These are phyloP conservation scores for Narcine bancroftii DNA, from an alignment of 2,113 vertebrate species.

Conservation along the genomic window DNA sequence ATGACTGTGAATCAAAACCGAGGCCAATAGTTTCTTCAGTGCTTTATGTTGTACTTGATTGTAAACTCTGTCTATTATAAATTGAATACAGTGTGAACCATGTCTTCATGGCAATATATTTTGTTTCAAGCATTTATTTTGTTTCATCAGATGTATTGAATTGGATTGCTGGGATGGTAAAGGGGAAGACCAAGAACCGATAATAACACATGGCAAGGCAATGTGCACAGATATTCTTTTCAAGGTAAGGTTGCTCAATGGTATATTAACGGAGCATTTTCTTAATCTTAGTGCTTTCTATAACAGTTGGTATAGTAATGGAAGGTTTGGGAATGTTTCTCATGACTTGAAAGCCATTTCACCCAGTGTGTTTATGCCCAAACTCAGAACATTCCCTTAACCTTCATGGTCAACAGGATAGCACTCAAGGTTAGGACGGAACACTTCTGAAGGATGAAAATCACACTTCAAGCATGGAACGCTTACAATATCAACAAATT, in stretches of 20 bases:
- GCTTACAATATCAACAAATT: not conserved
- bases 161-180: slow-evolving; percentile 98
- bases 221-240: slow-evolving; percentile 99
- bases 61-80: not conserved
- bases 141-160: slow-evolving; percentile 76
- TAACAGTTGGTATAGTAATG: not conserved
- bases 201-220: slow-evolving; percentile 96
- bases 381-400: too few species aligned
- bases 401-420: too few species aligned
- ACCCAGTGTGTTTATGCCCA: too few species aligned
- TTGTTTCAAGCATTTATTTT: slow-evolving; percentile 11
- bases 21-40: not conserved
- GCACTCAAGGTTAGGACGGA: too few species aligned
- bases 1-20: not conserved
- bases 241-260: slow-evolving; percentile 62
- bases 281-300: not conserved
- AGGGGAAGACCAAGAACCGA: slow-evolving; percentile 96
- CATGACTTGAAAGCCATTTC: too few species aligned
- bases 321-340: not conserved
- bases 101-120: not conserved
- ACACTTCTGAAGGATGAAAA: not conserved
- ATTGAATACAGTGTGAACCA: not conserved
- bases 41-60: not conserved
- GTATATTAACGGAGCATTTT: not conserved
- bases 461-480: not conserved